Evolutionary conservation across 2,888 invertebrate species (phyloP), one percentile per base, ranked within the genome.

Genomic region (Orthonevra nobilis): DNA sequence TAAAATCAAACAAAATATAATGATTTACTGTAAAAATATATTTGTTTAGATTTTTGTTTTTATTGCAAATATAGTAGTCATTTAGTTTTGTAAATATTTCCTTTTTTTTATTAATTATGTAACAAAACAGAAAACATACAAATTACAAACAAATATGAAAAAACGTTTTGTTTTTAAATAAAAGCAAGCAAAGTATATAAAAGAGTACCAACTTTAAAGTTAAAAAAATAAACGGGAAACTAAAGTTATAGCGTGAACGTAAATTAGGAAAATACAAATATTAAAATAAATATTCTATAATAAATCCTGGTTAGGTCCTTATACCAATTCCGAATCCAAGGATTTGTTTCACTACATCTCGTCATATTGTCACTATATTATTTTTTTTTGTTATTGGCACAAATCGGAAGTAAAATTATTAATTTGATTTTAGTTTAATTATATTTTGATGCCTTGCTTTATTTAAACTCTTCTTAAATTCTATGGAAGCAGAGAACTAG

Each of bases 1-100:
- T 14, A 60, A 50, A 34, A 32, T 34, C 19, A 34, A 34, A 34
- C 34, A 19, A 44, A 44, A 14, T 9, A 28, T 30, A 42, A 2
- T 14, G 48, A 3, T 12, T 63, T 56, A 14, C 56, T 68, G 74
- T 69, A 75, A 75, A 75, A 68, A 74, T 74, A 74, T 68, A 0
- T 26, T 60, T n/a, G n/a, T n/a, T 38, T 68, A 4, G 23, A 23
- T 46, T 42, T 14, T 58, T n/a, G n/a, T n/a, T 75, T 75, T 75
- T 63, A 69, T 75, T 75, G 69, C 75, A 69, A 63, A 68, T 64
- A 48, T 61, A 69, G 42, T 68, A 68, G 34, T 63, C 61, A 75
- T 69, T 63, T 50, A 61, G 44, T 40, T 54, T 75, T 12, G 63
- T 77, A 77, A 77, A 70, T 23, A 23, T 42, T 12, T 10, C n/a